Conservation (phyloP, 2,888 invertebrate species). For the Coenonympha glycerion region DNA sequence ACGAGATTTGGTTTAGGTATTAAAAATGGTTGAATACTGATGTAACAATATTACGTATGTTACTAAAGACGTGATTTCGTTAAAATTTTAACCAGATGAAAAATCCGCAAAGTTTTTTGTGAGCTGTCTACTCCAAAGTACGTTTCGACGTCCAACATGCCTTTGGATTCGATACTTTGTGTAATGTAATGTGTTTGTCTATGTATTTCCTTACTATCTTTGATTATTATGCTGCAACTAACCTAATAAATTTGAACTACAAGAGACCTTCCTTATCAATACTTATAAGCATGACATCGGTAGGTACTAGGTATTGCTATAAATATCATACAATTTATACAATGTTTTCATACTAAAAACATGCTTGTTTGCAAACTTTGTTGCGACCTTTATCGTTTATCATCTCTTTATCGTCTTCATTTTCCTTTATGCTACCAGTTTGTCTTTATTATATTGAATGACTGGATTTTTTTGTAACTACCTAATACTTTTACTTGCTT, state of each 20-base stretch:
- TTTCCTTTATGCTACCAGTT: not conserved
- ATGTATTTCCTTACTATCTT: not conserved
- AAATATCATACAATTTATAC: constrained; percentile 1
- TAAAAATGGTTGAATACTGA: too few species aligned
- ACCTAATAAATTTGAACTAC: constrained; percentile 3
- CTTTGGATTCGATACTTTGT: too few species aligned
- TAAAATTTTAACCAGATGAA: too few species aligned
- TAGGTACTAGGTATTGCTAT: constrained; percentile 9
- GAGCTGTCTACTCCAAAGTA: too few species aligned
- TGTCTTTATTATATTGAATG: not conserved
- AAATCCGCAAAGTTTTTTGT: too few species aligned
- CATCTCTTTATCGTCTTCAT: not conserved
- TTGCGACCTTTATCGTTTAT: constrained; percentile 14
- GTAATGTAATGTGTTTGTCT: too few species aligned
- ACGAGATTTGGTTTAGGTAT: too few species aligned
- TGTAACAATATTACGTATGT: too few species aligned
- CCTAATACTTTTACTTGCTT: not conserved
- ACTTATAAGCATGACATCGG: not conserved
- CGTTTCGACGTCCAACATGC: too few species aligned
- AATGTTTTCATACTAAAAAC: constrained; percentile 9
- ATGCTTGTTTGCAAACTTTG: constrained; percentile 17
- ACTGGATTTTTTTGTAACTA: not conserved
- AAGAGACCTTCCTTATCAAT: constrained; percentile 16
- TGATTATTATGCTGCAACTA: not conserved
- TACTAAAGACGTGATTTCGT: too few species aligned